A percentile compares a stretch with the other conserved stretches of the same genome.
These are phyloP conservation scores for Fistularia tabacaria DNA, from an alignment of 2,797 vertebrate genomes.

Conservation along the genomic window DNA sequence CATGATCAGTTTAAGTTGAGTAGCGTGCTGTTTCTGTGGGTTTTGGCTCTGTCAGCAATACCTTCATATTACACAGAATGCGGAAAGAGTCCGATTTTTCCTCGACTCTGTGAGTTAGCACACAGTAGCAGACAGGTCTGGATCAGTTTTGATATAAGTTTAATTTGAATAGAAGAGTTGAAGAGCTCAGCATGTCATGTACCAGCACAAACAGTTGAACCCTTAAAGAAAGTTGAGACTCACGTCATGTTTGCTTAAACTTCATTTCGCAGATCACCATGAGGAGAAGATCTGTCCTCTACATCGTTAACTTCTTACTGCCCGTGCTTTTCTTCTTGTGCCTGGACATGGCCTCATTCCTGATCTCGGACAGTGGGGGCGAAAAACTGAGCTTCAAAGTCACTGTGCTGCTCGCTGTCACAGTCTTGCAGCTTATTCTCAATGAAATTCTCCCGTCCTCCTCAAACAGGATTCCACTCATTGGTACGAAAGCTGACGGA, in stretches of 20 bases:
- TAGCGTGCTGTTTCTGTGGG: too few relatives aligned
- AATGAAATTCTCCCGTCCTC: conserved; percentile 78
- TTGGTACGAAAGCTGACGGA: conserved; percentile 62
- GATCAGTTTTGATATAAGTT: too few relatives aligned
- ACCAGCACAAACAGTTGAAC: too few relatives aligned
- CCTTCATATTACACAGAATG: not conserved
- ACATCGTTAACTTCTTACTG: conserved; percentile 54
- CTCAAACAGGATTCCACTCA: conserved; percentile 72
- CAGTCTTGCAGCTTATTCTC: conserved; percentile 79
- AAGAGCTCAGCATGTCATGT: too few relatives aligned
- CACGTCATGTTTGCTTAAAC: not conserved
- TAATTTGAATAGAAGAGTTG: too few relatives aligned
- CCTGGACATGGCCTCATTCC: conserved; percentile 75
- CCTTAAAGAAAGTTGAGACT: too few relatives aligned
- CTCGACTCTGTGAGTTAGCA: too few relatives aligned
- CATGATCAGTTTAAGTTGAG: too few relatives aligned
- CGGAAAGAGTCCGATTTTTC: not conserved
- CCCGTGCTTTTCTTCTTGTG: conserved; percentile 66
- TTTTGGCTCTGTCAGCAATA: not conserved
- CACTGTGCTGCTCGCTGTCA: conserved; percentile 75
- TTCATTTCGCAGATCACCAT: conserved; percentile 42
- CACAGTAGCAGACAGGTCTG: too few relatives aligned
- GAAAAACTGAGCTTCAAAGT: conserved; percentile 81
- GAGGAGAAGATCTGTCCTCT: conserved; percentile 44
- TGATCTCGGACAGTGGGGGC: conserved; percentile 62